These are phyloP conservation scores for Aptenodytes patagonicus DNA, from an alignment of 2,113 vertebrate genomes.

Conservation along the genomic window DNA sequence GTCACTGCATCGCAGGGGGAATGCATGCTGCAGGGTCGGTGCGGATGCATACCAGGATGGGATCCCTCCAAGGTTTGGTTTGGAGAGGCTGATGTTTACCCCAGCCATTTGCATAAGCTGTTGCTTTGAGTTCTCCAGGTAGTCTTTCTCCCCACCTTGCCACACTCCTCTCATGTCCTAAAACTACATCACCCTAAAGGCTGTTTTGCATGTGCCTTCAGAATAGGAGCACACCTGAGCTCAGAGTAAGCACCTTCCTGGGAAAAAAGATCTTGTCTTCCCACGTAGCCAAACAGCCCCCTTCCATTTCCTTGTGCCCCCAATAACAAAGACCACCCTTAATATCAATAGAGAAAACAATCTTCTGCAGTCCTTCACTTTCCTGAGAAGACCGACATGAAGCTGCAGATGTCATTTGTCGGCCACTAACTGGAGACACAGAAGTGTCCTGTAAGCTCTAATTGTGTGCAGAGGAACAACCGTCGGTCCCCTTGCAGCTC, in stretches of 20 bases:
- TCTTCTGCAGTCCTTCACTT: background rate
- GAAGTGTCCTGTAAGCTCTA: background rate
- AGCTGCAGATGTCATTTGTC: background rate
- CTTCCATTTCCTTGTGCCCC: background rate
- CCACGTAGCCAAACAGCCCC: background rate
- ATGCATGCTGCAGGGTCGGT: background rate
- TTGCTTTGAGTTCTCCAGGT: background rate
- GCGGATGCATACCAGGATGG: background rate
- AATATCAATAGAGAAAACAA: background rate
- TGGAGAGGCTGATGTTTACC: background rate
- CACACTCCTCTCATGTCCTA: background rate
- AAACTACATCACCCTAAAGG: background rate
- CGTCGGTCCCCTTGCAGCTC: accelerated
- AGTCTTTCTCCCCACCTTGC: background rate
- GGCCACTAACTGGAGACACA: background rate
- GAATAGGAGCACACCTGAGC: background rate
- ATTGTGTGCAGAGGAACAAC: background rate
- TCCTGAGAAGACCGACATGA: accelerated
- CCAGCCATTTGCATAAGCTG: background rate
- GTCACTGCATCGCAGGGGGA: background rate
- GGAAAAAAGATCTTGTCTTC: background rate
- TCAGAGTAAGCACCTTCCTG: background rate
- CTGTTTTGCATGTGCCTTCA: background rate
- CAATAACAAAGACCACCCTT: background rate
- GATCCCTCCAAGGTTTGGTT: background rate